Conservation (phyloP, 2,888 invertebrate genomes). For the Omphaloscelis lunosa region DNA sequence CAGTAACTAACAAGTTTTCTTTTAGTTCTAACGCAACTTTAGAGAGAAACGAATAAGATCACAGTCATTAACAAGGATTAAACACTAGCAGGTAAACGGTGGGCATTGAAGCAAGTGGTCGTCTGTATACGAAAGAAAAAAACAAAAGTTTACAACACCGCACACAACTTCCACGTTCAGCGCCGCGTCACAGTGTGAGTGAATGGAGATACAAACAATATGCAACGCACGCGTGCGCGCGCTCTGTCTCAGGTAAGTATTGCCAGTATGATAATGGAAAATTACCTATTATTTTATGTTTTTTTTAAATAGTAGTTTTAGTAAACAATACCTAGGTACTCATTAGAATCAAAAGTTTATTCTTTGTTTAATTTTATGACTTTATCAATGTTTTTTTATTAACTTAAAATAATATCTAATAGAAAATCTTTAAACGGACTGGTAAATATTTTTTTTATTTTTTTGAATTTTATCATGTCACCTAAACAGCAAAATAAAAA, state of each 20-base stretch:
- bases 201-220: constrained; percentile 77
- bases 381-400: too few species aligned
- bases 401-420: too few species aligned
- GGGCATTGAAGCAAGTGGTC: constrained; percentile 78
- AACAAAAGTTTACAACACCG: constrained; percentile 80
- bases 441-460: too few species aligned
- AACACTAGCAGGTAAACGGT: constrained; percentile 81
- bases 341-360: not conserved
- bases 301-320: not conserved
- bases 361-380: not conserved
- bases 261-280: constrained; percentile 65
- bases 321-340: not conserved
- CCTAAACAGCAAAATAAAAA: not conserved
- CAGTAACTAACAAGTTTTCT: constrained; percentile 69
- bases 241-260: constrained; percentile 66
- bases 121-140: constrained; percentile 76
- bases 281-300: not conserved
- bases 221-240: constrained; percentile 73
- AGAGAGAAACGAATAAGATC: constrained; percentile 45
- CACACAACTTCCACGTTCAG: constrained; percentile 79
- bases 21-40: constrained; percentile 55
- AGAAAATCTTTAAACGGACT: too few species aligned
- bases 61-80: constrained; percentile 70
- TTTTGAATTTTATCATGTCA: not conserved
- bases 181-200: constrained; percentile 86